Percentiles rank a stretch among this genome's conserved stretches.
Conservation (phyloP, 23 tunicate genomes). For the Styela plicata region DNA sequence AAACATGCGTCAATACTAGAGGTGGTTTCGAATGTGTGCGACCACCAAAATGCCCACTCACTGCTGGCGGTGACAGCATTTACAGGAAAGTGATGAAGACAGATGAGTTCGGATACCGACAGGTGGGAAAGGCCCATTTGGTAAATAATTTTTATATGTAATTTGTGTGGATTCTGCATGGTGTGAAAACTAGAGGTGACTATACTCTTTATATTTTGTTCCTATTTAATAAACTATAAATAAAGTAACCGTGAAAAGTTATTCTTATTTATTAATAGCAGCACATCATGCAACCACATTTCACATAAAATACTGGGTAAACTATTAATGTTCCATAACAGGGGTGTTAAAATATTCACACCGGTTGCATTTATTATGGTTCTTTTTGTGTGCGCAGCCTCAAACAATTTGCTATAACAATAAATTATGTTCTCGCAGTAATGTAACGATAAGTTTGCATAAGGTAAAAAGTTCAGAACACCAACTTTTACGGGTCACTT, state of each 20-base stretch:
- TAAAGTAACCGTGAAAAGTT: no score
- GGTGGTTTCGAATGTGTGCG: conserved; percentile 64
- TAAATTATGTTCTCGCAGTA: no score
- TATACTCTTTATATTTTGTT: background rate
- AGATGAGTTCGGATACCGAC: conserved; percentile 85
- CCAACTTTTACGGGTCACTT: no score
- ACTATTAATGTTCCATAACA: no score
- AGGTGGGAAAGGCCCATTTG: conserved; percentile 26
- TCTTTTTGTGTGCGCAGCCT: no score
- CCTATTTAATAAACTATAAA: background rate
- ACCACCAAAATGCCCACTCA: conserved; percentile 43
- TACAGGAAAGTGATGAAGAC: conserved; percentile 78
- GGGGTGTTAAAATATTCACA: no score
- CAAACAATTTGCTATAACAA: no score
- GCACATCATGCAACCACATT: background rate
- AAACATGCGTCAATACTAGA: conserved; percentile 76
- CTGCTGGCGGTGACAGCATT: conserved; percentile 30
- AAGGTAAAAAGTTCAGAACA: no score
- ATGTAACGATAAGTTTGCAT: no score
- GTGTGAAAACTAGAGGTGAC: background rate
- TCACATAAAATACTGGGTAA: background rate
- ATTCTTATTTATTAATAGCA: no score
- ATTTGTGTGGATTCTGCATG: background rate
- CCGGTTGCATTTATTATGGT: no score
- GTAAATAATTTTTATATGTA: background rate